phyloP scores from a whole-genome alignment of 2,113 vertebrate species.

The Petrocephalus zakoni region DNA sequence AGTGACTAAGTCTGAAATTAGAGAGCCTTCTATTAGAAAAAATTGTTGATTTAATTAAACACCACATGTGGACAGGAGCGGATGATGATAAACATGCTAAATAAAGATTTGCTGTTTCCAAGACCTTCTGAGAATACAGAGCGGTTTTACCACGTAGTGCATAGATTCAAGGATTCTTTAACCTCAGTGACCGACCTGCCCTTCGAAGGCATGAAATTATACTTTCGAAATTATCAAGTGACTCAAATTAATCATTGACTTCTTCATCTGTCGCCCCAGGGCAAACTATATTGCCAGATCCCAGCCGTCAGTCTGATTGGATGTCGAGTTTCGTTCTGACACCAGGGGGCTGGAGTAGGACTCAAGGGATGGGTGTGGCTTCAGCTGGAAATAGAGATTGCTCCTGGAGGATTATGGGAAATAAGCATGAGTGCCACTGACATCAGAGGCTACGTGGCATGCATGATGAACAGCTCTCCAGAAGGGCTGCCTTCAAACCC shows the following conservation, averaged over 20 bases:
- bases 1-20: conserved; percentile 15
- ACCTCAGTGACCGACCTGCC: not conserved
- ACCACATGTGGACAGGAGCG: not conserved
- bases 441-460: not conserved
- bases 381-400: not conserved
- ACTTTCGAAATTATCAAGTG: not conserved
- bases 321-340: not conserved
- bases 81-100: not conserved
- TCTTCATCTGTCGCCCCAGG: not conserved
- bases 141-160: not conserved
- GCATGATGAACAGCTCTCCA: not conserved
- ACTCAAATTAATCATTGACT: not conserved
- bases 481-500: not conserved
- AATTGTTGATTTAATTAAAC: not conserved
- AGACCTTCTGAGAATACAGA: not conserved
- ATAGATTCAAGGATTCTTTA: not conserved
- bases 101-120: not conserved
- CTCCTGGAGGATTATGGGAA: not conserved
- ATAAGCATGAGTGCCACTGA: not conserved
- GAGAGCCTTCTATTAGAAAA: conserved; percentile 3
- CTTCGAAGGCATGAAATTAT: not conserved
- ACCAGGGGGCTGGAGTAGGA: not conserved
- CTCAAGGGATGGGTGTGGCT: not conserved
- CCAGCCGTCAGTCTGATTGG: not conserved
- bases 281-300: not conserved